phyloP scores from a whole-genome alignment of 1,140 invertebrate genomes.

The Meloidogyne chitwoodi region DNA sequence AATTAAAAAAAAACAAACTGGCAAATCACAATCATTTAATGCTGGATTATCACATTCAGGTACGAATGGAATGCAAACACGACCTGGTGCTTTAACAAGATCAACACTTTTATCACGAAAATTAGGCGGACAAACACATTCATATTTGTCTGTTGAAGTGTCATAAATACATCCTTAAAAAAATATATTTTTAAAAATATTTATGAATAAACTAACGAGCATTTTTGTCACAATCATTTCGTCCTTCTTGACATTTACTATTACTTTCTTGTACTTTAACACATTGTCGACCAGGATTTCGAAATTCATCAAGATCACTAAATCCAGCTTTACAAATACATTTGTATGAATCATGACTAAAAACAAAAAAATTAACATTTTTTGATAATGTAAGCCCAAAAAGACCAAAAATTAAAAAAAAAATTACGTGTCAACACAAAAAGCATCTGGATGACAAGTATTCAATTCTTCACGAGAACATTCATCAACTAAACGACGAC shows the following conservation, averaged over 20 bases:
- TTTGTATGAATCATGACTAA: conserved; percentile 47
- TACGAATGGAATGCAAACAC: conserved; percentile 59
- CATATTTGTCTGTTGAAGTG: conserved; percentile 9
- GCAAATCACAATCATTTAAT: conserved; percentile 58
- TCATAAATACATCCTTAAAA: conserved; percentile 6
- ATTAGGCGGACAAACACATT: conserved; percentile 51
- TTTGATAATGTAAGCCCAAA: too few species aligned
- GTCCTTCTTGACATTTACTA: conserved; percentile 47
- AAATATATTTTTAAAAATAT: not conserved
- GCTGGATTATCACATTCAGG: conserved; percentile 59
- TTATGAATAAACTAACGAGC: conserved; percentile 32
- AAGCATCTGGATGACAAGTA: conserved; percentile 53
- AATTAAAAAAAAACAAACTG: conserved; percentile 1
- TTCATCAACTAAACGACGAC: conserved; percentile 52
- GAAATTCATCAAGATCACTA: conserved; percentile 55
- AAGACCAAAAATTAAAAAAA: not conserved
- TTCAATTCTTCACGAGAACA: conserved; percentile 47
- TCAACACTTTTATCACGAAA: conserved; percentile 55
- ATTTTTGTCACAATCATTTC: conserved; percentile 55
- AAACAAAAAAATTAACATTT: conserved; percentile 6
- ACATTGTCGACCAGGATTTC: conserved; percentile 56
- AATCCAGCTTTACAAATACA: conserved; percentile 58
- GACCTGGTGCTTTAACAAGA: conserved; percentile 40
- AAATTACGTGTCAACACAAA: conserved; percentile 55
- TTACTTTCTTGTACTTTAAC: conserved; percentile 55